Evolutionary conservation across 2,797 vertebrate genomes (phyloP).

Genomic region (Linurgus olivaceus): DNA sequence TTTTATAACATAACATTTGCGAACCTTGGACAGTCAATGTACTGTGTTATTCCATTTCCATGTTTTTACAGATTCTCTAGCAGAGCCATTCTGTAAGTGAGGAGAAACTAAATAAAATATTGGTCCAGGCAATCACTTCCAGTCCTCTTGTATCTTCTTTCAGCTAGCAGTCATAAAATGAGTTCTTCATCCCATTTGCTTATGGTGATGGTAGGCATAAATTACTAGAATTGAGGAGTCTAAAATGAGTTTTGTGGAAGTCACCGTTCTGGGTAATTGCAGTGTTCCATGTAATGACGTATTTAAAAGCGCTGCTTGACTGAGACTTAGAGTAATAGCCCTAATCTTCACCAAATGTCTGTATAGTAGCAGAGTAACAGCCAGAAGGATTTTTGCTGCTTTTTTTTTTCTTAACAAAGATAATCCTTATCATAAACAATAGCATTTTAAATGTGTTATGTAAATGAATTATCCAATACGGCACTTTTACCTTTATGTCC

Average conservation of each 20-base stretch:
- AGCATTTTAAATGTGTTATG: not conserved
- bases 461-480: not conserved
- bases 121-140: not conserved
- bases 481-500: not conserved
- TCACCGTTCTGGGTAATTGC: constrained; percentile 39
- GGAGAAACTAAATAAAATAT: constrained; percentile 26
- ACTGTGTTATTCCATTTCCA: not conserved
- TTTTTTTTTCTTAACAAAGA: not conserved
- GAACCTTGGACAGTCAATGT: not conserved
- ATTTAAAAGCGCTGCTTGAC: not conserved
- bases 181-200: constrained; percentile 33
- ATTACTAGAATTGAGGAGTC: constrained; percentile 7
- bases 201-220: constrained; percentile 22
- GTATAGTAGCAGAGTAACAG: not conserved
- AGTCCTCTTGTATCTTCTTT: not conserved
- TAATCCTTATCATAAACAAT: not conserved
- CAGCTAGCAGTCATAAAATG: not conserved
- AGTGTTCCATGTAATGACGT: not conserved
- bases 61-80: not conserved
- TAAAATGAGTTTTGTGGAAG: constrained; percentile 39
- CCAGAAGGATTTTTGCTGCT: not conserved
- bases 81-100: not conserved
- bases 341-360: not conserved
- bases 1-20: not conserved
- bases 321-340: not conserved